A percentile compares a stretch with the other conserved stretches of the same genome.
Evolutionary conservation across 2,797 vertebrate genomes (phyloP).

Genomic region (Gephyroberyx darwinii): DNA sequence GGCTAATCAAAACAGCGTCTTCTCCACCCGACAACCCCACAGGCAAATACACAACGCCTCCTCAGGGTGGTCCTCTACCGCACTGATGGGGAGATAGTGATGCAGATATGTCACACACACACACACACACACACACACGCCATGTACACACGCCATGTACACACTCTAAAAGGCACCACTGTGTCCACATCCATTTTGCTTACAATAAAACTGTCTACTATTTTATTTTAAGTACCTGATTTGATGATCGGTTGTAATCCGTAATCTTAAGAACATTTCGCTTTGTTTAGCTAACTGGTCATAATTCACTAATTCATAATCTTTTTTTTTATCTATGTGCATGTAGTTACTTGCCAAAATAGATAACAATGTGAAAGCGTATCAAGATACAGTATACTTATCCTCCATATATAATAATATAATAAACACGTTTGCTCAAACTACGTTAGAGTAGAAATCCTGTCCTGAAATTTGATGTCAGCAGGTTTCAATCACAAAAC

Average conservation of each 20-base stretch:
- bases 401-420: conserved; percentile 16
- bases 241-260: conserved; percentile 36
- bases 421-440: not conserved
- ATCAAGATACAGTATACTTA: conserved; percentile 13
- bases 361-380: conserved; percentile 40
- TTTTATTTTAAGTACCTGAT: conserved; percentile 46
- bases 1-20: conserved; percentile 74
- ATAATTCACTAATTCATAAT: conserved; percentile 28
- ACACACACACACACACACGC: not conserved
- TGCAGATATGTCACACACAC: conserved; percentile 44
- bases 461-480: conserved; percentile 45
- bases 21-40: conserved; percentile 60
- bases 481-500: conserved; percentile 29
- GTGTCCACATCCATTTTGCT: conserved; percentile 48
- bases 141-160: conserved; percentile 3
- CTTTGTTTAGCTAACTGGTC: conserved; percentile 44
- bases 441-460: conserved; percentile 8
- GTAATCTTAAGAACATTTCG: conserved; percentile 39
- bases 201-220: conserved; percentile 65
- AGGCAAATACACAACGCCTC: conserved; percentile 46
- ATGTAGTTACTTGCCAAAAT: conserved; percentile 25
- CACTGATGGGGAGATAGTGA: conserved; percentile 52
- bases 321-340: conserved; percentile 24
- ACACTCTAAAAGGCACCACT: conserved; percentile 41
- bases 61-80: conserved; percentile 62